phyloP scores from a whole-genome alignment of 2,113 vertebrate genomes.

The Odontesthes bonariensis region DNA sequence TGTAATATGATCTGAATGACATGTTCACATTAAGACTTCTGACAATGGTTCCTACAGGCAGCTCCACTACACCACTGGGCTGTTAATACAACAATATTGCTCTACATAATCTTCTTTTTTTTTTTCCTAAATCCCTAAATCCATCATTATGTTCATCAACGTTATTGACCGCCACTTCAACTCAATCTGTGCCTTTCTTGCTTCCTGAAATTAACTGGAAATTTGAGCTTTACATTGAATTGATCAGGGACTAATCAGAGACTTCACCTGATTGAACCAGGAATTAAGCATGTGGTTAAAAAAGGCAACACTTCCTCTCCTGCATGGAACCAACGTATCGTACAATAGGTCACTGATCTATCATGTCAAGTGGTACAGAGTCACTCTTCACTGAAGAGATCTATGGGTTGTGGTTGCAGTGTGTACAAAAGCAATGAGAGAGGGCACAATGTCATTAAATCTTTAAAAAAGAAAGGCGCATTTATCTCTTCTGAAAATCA shows the following conservation, averaged over 20 bases:
- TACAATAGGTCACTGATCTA: conserved; percentile 57
- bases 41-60: conserved; percentile 73
- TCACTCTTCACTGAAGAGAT: conserved; percentile 79
- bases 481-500: conserved; percentile 73
- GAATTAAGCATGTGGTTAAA: conserved; percentile 59
- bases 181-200: conserved; percentile 79
- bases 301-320: conserved; percentile 65
- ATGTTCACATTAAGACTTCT: conserved; percentile 72
- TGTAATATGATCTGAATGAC: conserved; percentile 75
- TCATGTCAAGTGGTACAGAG: conserved; percentile 63
- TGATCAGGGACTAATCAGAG: conserved; percentile 47
- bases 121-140: conserved; percentile 33
- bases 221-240: conserved; percentile 66
- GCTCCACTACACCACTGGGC: conserved; percentile 75
- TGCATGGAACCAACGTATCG: conserved; percentile 49
- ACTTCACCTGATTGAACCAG: conserved; percentile 53
- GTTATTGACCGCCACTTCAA: conserved; percentile 47
- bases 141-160: conserved; percentile 52
- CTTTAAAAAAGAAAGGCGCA: conserved; percentile 68
- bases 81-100: conserved; percentile 81
- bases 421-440: conserved; percentile 75
- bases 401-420: conserved; percentile 70
- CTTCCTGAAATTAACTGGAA: conserved; percentile 82
- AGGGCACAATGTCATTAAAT: conserved; percentile 65
- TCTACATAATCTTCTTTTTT: conserved; percentile 68